phyloP scores from a whole-genome alignment of 2,113 vertebrate genomes.

The Myiozetetes cayanensis region DNA sequence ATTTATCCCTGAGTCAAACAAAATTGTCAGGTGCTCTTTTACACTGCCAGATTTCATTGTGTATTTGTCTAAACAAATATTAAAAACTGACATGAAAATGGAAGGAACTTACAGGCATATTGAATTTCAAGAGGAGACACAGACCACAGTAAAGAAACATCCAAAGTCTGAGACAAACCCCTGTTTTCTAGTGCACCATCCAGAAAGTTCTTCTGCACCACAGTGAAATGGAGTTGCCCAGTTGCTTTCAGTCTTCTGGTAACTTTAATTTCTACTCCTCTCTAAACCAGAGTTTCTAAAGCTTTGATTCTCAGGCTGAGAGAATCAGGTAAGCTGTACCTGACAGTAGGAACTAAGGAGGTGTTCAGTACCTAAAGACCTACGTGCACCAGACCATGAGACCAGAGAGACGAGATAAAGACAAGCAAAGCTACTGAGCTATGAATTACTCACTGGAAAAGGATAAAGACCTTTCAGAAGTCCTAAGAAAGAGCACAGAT shows the following conservation, averaged over 20 bases:
- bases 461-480: too few relatives aligned
- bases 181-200: not conserved
- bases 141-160: not conserved
- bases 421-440: not conserved
- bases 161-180: not conserved
- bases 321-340: too few relatives aligned
- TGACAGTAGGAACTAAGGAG: not conserved
- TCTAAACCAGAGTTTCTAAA: not conserved
- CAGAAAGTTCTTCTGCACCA: not conserved
- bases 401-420: not conserved
- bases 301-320: not conserved
- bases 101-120: not conserved
- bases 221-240: not conserved
- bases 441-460: not conserved
- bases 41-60: not conserved
- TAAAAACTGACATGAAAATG: not conserved
- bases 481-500: too few relatives aligned
- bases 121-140: not conserved
- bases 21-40: not conserved
- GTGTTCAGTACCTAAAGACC: not conserved
- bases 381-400: too few relatives aligned
- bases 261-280: not conserved
- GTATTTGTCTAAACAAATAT: not conserved
- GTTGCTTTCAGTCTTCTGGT: not conserved
- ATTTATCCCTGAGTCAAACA: not conserved